phyloP scores from a whole-genome alignment of 2,888 invertebrate genomes.

The Zygothrica quintamaculata region DNA sequence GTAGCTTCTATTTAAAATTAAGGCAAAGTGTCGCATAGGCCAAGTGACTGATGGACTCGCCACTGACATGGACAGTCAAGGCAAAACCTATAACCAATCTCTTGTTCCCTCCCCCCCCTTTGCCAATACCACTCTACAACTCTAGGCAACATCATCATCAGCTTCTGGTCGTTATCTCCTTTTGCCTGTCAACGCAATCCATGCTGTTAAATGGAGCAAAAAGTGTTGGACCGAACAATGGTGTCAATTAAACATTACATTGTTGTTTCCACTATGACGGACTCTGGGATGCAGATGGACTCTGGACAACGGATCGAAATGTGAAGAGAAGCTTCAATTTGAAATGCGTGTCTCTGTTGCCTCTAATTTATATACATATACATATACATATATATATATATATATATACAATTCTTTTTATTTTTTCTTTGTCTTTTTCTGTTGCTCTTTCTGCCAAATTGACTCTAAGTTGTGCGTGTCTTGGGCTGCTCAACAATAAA shows the following conservation, averaged over 20 bases:
- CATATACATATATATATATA: no score
- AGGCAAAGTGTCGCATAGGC: constrained; percentile 65
- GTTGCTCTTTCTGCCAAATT: constrained; percentile 45
- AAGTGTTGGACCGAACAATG: constrained; percentile 78
- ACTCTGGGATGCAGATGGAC: constrained; percentile 55
- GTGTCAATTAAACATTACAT: constrained; percentile 81
- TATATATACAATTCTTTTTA: no score
- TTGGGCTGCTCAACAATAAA: constrained; percentile 57
- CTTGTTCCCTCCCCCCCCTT: no score
- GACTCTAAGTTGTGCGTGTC: constrained; percentile 52
- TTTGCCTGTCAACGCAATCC: constrained; percentile 66
- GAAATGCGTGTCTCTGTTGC: constrained; percentile 47
- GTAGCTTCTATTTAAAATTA: constrained; percentile 44
- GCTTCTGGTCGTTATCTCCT: constrained; percentile 63
- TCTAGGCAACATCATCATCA: no score
- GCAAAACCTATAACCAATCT: constrained; percentile 1
- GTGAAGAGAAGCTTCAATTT: constrained; percentile 60
- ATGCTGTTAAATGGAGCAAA: constrained; percentile 79
- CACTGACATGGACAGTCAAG: constrained; percentile 49
- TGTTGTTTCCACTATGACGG: constrained; percentile 64
- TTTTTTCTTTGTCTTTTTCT: constrained; percentile 15
- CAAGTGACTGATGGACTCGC: constrained; percentile 73
- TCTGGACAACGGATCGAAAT: constrained; percentile 20
- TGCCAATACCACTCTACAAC: constrained; percentile 1
- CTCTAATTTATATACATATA: no score